Evolutionary conservation across 2,797 vertebrate species (phyloP).

Genomic region (Coracias cyanogaster): DNA sequence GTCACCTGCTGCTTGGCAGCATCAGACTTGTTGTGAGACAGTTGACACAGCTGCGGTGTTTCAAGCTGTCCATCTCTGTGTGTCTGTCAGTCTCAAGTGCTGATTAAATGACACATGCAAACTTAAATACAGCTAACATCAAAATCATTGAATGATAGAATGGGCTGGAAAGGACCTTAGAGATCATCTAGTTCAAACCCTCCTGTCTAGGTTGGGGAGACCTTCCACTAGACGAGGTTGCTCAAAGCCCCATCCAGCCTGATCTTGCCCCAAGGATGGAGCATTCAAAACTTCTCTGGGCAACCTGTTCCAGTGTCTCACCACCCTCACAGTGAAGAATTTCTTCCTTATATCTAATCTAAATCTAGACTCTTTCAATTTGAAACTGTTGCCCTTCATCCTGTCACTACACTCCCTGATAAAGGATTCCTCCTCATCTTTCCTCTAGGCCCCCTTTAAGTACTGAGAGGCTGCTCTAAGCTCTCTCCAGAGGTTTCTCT

Average conservation of each 20-base stretch:
- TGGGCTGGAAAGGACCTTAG: not conserved
- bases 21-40: not conserved
- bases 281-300: not conserved
- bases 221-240: not conserved
- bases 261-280: not conserved
- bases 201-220: not conserved
- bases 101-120: accelerated
- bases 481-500: not conserved
- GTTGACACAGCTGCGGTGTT: accelerated
- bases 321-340: not conserved
- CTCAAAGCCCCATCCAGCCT: not conserved
- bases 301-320: not conserved
- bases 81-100: not conserved
- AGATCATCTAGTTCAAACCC: not conserved
- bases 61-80: not conserved
- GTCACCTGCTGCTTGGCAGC: not conserved
- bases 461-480: not conserved
- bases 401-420: not conserved
- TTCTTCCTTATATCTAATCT: not conserved
- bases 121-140: not conserved
- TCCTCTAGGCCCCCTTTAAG: not conserved
- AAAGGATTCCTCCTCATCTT: not conserved
- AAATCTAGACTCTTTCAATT: not conserved
- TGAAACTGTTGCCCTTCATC: not conserved
- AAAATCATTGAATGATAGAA: not conserved